Evolutionary conservation across 2,113 vertebrate genomes (phyloP), one percentile per base, ranked within the genome.

Genomic region (Pristiophorus japonicus): DNA sequence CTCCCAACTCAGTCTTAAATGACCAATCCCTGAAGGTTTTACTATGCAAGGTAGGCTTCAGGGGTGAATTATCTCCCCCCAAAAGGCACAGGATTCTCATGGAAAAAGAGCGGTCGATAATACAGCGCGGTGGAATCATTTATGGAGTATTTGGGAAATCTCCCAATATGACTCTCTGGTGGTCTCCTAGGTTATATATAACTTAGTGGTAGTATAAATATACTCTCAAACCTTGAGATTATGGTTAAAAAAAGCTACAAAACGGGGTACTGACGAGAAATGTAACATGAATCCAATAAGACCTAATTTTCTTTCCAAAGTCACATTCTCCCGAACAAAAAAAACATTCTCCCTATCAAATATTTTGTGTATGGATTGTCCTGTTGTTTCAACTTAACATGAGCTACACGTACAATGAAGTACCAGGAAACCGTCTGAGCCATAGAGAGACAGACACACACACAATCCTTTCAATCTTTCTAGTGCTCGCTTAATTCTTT

Each of bases 311-410:
- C 34, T 94, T 51, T 22, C 22, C 30, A 30, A 70, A 70, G 45
- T 47, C 2, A 63, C 34, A 14, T 27, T 18, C n/a, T 42, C n/a
- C 47, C 27, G 34, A 55, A 55, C 47, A 87, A 87, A 27, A 51
- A 87, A 87, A 45, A 88, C 85, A 51, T 94, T 70, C 38, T 70
- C 24, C 27, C 63, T 94, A 70, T 3, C 92, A 94, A 45, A 70
- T 30, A 87, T 87, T 87, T 45, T 62, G 38, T 16, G 16, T 70
- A 4, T 94, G 65, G 38, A 70, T 30, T 73, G 93, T 27, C 66
- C 45, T 94, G 65, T n/a, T 51, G 65, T 73, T 73, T 94, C 42
- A 94, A 94, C 59, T 24, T 90, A 90, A 90, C 47, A 90, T 94
- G n/a, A 67, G 38, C 22, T n/a, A 90, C 87, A 90, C 62, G 59